Evolutionary conservation across 1,140 invertebrate genomes (phyloP).

Genomic region (Brachionus paranguensis): DNA sequence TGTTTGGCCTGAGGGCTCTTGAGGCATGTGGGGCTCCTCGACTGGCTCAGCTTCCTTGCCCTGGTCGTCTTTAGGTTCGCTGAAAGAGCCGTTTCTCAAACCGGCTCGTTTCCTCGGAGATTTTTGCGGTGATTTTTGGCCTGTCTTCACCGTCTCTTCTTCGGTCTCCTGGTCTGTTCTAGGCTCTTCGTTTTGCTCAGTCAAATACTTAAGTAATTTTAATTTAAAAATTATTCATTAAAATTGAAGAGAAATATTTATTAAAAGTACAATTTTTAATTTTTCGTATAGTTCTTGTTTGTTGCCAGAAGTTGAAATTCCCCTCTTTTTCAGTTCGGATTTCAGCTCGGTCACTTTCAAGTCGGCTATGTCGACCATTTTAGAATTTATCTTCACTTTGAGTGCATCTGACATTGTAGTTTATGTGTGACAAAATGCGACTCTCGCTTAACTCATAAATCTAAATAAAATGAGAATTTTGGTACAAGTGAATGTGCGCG

Average conservation of each 20-base stretch:
- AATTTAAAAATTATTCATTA: neutral
- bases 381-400: constrained; percentile 10
- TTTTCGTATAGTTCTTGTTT: constrained; percentile 30
- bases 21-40: neutral
- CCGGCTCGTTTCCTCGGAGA: neutral
- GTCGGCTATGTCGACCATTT: neutral
- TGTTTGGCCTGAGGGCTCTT: neutral
- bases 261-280: constrained; percentile 23
- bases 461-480: neutral
- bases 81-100: neutral
- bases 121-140: neutral
- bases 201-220: neutral
- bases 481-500: neutral
- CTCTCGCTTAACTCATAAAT: neutral
- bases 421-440: neutral
- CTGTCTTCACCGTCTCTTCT: neutral
- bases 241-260: neutral
- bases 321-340: constrained; percentile 28
- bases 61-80: neutral
- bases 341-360: constrained; percentile 21
- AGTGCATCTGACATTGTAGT: neutral
- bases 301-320: constrained; percentile 1
- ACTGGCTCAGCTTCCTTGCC: neutral
- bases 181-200: neutral
- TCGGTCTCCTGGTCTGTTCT: neutral